Evolutionary conservation across 2,888 invertebrate genomes (phyloP), one percentile per base, ranked within the genome.

Genomic region (Eupithecia abbreviata): DNA sequence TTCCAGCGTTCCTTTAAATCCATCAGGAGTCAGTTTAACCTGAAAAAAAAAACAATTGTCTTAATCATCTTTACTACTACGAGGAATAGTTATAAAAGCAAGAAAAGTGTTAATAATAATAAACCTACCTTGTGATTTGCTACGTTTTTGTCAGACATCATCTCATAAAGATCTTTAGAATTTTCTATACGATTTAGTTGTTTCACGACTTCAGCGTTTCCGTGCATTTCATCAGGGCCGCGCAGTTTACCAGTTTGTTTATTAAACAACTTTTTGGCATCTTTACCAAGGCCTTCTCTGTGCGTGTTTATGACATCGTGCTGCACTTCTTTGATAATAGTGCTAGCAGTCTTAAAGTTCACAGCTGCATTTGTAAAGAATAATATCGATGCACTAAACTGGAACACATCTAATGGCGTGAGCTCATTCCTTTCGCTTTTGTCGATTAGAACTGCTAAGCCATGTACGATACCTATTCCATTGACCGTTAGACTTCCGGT

Each of bases 271-370:
- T 70, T 72, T 43, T 49, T 62, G 7, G 73, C 72, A 43, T 76
- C 76, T n/a, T 45, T 45, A 10, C 51, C 42, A 13, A 76, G 70
- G 13, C 45, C 70, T 73, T 76, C 66, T 51, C 76, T 68, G 51
- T 76, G 76, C 13, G 47, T 42, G 13, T 70, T 65, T 41, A 73
- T 76, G 10, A 76, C 70, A 47, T 73, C 73, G 45, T 69, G 73
- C 51, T 76, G 76, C 42, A 76, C 73, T 73, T 76, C 76, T 73
- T 76, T 73, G 73, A 76, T 76, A 13, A 76, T 73, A 12, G 69
- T 76, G 62, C 70, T 45, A 43, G 76, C 76, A 66, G 76, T 76
- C 69, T 73, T 73, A 9, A 70, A 45, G 66, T 76, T 73, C 4
- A 76, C 45, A 68, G 70, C 76, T 15, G 76, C 72, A 73, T 76